A percentile compares a stretch with the other conserved stretches of the same genome.
Conservation (phyloP, 1,140 invertebrate genomes). For the Zaprionus capensis region DNA sequence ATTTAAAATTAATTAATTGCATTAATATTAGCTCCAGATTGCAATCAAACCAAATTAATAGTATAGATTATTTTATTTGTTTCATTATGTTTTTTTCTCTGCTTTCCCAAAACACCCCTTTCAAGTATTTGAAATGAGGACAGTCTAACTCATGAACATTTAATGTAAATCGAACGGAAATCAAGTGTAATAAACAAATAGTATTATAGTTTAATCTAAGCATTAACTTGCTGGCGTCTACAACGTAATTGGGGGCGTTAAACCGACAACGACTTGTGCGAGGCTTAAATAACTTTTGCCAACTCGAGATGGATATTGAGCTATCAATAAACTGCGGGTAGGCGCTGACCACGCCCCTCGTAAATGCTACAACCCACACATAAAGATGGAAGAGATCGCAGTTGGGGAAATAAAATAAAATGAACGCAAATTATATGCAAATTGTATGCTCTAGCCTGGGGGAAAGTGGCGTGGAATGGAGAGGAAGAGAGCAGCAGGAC, state of each 20-base stretch:
- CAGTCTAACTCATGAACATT: background rate
- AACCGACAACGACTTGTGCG: conserved; percentile 24
- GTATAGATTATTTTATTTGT: no score
- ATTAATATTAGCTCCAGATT: no score
- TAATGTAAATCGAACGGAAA: background rate
- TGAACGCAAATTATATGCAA: conserved; percentile 81
- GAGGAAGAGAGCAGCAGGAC: conserved; percentile 15
- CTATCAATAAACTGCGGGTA: conserved; percentile 37
- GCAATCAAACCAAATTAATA: no score
- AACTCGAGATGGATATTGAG: conserved; percentile 31
- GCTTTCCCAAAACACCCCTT: no score
- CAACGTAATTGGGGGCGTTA: conserved; percentile 35
- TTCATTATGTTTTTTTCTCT: no score
- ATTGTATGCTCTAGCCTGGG: conserved; percentile 72
- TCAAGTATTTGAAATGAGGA: background rate
- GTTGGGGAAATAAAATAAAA: conserved; percentile 52
- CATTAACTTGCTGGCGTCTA: background rate
- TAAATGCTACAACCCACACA: conserved; percentile 45
- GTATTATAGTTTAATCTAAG: conserved; percentile 1
- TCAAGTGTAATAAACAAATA: background rate
- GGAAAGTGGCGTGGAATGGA: conserved; percentile 14
- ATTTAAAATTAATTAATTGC: no score
- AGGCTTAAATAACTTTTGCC: conserved; percentile 29
- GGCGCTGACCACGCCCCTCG: conserved; percentile 41
- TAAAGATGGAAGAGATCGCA: conserved; percentile 39